phyloP scores from a whole-genome alignment of 2,113 vertebrate species.

The Perca schrenkii region DNA sequence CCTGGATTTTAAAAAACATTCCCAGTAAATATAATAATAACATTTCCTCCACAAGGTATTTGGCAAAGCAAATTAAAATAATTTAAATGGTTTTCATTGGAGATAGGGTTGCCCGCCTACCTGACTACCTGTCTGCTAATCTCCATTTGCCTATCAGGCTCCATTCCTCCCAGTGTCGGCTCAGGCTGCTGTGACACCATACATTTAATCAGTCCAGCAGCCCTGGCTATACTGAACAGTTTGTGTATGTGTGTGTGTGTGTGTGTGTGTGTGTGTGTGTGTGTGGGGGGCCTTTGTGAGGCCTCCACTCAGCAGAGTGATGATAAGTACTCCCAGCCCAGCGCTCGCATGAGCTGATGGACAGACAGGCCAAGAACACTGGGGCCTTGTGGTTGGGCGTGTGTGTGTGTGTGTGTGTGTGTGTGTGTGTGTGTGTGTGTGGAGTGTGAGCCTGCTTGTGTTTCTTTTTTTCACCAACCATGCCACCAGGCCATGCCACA shows the following conservation, averaged over 20 bases:
- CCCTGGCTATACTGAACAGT: constrained; percentile 34
- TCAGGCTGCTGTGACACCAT: constrained; percentile 62
- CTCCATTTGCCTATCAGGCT: constrained; percentile 47
- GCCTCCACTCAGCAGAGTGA: constrained; percentile 81
- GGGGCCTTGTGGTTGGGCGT: constrained; percentile 79
- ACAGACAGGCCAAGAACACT: constrained; percentile 80
- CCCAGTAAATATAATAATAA: constrained; percentile 12
- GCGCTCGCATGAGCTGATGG: constrained; percentile 80
- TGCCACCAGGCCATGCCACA: constrained; percentile 79
- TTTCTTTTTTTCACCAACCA: constrained; percentile 56
- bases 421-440: constrained; percentile 22
- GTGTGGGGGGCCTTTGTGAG: constrained; percentile 75
- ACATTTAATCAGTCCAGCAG: constrained; percentile 70
- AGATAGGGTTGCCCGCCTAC: not conserved
- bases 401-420: constrained; percentile 26
- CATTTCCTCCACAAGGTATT: not conserved
- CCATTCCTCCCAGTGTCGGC: constrained; percentile 35
- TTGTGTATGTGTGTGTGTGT: constrained; percentile 9
- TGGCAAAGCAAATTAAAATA: constrained; percentile 12
- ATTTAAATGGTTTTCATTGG: constrained; percentile 30
- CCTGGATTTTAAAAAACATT: constrained; percentile 10
- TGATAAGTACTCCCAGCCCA: constrained; percentile 84
- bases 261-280: constrained; percentile 35
- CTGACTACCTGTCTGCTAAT: constrained; percentile 41
- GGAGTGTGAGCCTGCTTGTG: constrained; percentile 14